These are phyloP conservation scores for Drosophila peninsularis DNA, from an alignment of 2,888 invertebrate species.

Conservation along the genomic window DNA sequence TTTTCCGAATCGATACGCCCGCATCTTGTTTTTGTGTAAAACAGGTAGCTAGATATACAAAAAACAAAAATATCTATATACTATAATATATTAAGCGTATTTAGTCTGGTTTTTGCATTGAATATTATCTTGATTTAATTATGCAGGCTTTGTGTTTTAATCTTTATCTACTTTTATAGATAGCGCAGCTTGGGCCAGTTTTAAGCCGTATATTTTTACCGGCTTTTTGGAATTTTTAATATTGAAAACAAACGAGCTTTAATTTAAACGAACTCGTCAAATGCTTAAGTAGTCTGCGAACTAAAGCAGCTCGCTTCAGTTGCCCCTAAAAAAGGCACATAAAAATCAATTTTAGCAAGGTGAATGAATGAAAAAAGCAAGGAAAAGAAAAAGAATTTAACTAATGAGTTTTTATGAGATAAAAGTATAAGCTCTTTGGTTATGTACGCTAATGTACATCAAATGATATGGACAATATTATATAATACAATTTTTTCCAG, in stretches of 20 bases:
- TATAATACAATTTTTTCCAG: neutral
- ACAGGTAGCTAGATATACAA: slow-evolving; percentile 27
- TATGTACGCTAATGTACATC: too few species aligned
- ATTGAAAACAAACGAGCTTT: slow-evolving; percentile 45
- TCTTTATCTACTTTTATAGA: slow-evolving; percentile 20
- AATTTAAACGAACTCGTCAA: slow-evolving; percentile 44
- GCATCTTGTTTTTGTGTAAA: slow-evolving; percentile 16
- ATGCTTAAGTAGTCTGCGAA: slow-evolving; percentile 27
- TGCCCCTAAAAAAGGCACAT: neutral
- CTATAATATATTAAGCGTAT: neutral
- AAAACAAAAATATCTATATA: neutral
- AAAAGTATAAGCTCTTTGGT: neutral
- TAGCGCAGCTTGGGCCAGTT: slow-evolving; percentile 19
- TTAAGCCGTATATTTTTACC: slow-evolving; percentile 6
- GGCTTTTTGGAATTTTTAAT: slow-evolving; percentile 21
- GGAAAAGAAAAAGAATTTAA: neutral
- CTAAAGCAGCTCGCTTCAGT: slow-evolving; percentile 13
- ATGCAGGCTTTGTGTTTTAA: slow-evolving; percentile 17
- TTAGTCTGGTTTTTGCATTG: slow-evolving; percentile 17
- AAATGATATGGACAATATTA: neutral
- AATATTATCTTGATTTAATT: slow-evolving; percentile 22
- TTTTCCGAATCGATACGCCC: slow-evolving; percentile 1
- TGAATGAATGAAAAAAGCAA: neutral
- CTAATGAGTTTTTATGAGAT: slow-evolving; percentile 13
- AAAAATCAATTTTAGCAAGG: slow-evolving; percentile 21